Base-by-base conservation (phyloP, 1,140 invertebrate species). In the Zophobas morio region DNA sequence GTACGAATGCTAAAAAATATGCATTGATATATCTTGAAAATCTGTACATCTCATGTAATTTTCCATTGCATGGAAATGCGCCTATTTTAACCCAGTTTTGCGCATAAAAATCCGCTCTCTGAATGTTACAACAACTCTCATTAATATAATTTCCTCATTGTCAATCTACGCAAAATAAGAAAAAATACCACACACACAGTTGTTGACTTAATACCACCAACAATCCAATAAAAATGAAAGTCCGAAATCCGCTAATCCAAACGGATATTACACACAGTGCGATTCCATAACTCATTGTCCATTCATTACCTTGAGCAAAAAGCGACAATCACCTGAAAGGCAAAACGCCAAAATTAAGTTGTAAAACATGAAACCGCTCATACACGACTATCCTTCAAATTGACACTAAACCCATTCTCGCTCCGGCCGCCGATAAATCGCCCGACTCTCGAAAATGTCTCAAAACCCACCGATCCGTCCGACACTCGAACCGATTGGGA, bases 321-420 rank as follows among this genome's bases (percentile, higher is more conserved):
- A 20, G 20, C 51, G 32, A 54, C 53, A 60, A 60, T 37, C 5
- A 60, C 36, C 56, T 39, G 34, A 34, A 56, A 35, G 54, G 34
- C 20, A 32, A 56, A 56, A 56, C n/a, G n/a, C 6, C 54, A 35
- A 60, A 60, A 60, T 60, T 6, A 60, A 60, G 56, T 39, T 20
- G 56, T 60, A 36, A 40, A 60, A 8, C 56, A 54, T 54, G 20
- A 57, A 57, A 6, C 54, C 20, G 20, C 20, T 20, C 20, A 46
- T 46, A 8, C 42, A 46, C 54, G 35, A 1, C 6, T 60, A 60
- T 60, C 56, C 56, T 60, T 60, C 56, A 36, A 35, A 57, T 57
- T 56, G 34, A 56, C 53, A 56, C 53, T 56, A 56, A 56, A 20
- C 33, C 54, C 6, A 57, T 46, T 46, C 8, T 46, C 3, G 42